Evolutionary conservation across 2,888 invertebrate species (phyloP), one percentile per base, ranked within the genome.

Genomic region (Candidula unifasciata): DNA sequence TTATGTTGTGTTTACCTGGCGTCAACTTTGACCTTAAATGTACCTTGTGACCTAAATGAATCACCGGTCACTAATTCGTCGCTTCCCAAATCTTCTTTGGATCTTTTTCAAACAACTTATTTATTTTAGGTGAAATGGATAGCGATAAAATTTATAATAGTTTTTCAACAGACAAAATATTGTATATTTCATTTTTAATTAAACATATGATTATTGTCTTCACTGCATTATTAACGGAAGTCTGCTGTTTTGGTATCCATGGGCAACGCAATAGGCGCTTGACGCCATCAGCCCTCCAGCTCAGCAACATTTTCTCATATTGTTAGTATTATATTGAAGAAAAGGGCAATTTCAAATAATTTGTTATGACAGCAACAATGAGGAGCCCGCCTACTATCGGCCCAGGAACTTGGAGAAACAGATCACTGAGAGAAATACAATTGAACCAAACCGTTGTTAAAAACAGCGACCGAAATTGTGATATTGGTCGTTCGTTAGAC

Each of bases 391-490:
- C 90, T 44, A 89, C 91, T 30, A 90, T 92, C 73, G 93, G 93
- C 60, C 92, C 93, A n/a, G 91, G 92, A 86, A 84, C 89, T 71
- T 93, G 93, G 93, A 90, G 92, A 88, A 93, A 92, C 89, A 88
- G 89, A 73, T 91, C 93, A 24, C 82, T 93, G 83, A 92, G 91
- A 89, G 91, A 90, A 76, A 91, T 93, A 82, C 93, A 93, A 89
- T 87, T 93, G 82, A 90, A 92, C 80, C 91, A 93, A 85, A 91
- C 90, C 84, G 89, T 93, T 44, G 90, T 92, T 80, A 87, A 90
- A 52, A 91, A 91, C 88, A 92, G 91, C 88, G 92, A 93, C 88
- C 91, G 91, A 89, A 89, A 90, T 80, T 90, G 89, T 86, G 91
- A 91, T 80, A 89, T 91, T 82, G 93, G 93, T n/a, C 88, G 91